phyloP scores from a whole-genome alignment of 1,140 invertebrate genomes.

The Orius insidiosus region DNA sequence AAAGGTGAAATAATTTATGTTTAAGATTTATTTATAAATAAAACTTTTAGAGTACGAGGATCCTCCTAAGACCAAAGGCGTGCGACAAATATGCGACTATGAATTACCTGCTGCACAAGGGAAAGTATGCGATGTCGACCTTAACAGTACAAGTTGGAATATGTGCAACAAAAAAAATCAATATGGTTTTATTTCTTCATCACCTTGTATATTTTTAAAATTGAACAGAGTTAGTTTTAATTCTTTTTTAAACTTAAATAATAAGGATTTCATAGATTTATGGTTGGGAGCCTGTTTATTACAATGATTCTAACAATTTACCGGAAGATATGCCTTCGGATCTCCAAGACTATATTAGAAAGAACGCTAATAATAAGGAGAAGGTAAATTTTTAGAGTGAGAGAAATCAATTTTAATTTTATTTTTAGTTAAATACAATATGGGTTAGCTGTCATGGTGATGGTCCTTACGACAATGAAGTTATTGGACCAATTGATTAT shows the following conservation, averaged over 20 bases:
- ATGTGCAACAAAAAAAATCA: slow-evolving; percentile 40
- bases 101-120: slow-evolving; percentile 33
- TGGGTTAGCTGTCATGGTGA: slow-evolving; percentile 72
- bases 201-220: slow-evolving; percentile 75
- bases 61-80: slow-evolving; percentile 2
- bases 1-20: slow-evolving; percentile 35
- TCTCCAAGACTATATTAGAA: slow-evolving; percentile 38
- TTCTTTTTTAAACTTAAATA: neutral
- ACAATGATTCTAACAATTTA: slow-evolving; percentile 37
- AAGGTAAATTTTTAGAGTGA: no score
- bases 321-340: slow-evolving; percentile 49
- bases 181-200: slow-evolving; percentile 54
- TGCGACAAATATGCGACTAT: slow-evolving; percentile 39
- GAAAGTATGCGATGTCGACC: slow-evolving; percentile 53
- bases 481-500: slow-evolving; percentile 47
- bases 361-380: slow-evolving; percentile 14
- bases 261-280: slow-evolving; percentile 35
- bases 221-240: slow-evolving; percentile 55
- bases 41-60: neutral
- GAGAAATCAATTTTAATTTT: neutral
- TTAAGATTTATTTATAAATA: neutral
- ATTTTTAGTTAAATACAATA: slow-evolving; percentile 40
- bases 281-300: slow-evolving; percentile 55
- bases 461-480: slow-evolving; percentile 56
- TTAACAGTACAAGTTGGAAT: slow-evolving; percentile 33